These are phyloP conservation scores for Potamarius usumacintae DNA, from an alignment of 2,113 vertebrate genomes.

Conservation along the genomic window DNA sequence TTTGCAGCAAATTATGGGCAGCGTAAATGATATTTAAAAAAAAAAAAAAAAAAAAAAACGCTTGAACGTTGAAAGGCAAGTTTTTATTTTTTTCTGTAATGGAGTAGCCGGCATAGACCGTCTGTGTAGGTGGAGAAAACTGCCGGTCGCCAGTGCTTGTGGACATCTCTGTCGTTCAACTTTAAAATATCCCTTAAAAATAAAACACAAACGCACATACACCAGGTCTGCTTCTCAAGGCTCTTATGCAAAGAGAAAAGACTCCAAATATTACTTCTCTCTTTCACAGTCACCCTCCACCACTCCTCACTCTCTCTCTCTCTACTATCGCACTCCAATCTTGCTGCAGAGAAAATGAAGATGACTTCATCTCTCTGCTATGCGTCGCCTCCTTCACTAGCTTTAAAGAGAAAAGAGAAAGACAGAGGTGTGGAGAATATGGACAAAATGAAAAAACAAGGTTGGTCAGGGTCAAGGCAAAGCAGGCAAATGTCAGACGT, in stretches of 20 bases:
- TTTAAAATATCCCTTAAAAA: background rate
- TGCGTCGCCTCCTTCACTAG: constrained; percentile 54
- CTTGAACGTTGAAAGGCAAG: too few species aligned
- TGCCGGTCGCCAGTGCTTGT: too few species aligned
- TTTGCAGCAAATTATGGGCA: too few species aligned
- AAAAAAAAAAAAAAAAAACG: too few species aligned
- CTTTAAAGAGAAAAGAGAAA: background rate
- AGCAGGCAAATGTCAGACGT: constrained; percentile 3
- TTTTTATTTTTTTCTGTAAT: too few species aligned
- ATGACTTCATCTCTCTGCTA: constrained; percentile 70
- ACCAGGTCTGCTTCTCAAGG: constrained; percentile 41
- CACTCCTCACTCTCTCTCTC: constrained; percentile 4
- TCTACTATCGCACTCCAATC: constrained; percentile 59
- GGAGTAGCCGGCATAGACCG: too few species aligned
- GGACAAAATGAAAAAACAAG: background rate
- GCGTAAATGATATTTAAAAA: too few species aligned
- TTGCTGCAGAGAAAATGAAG: constrained; percentile 62
- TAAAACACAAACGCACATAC: constrained; percentile 8
- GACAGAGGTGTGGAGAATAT: background rate
- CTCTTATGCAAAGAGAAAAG: constrained; percentile 59
- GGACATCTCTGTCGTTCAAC: too few species aligned
- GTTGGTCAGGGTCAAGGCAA: background rate
- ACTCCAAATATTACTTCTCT: constrained; percentile 43
- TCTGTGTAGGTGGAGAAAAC: too few species aligned
- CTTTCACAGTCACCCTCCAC: constrained; percentile 43